Conservation (phyloP, 2,113 vertebrate species). For the Sylvietta virens region DNA sequence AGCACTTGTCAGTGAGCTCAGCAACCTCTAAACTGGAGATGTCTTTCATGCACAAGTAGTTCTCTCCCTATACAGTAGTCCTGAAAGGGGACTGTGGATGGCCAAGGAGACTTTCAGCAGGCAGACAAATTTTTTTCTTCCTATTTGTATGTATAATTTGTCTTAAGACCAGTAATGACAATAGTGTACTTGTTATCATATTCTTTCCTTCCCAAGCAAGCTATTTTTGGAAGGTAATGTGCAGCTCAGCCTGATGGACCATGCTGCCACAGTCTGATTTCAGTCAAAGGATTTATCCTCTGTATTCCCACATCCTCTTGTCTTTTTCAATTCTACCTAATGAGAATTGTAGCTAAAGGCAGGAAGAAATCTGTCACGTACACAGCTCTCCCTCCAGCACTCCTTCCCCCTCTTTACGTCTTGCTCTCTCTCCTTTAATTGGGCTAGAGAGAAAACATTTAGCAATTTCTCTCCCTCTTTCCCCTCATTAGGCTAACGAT, state of each 20-base stretch:
- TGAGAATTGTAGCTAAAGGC: not conserved
- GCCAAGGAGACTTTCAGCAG: not conserved
- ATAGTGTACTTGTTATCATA: not conserved
- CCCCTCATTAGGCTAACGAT: conserved; percentile 39
- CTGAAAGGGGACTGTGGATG: not conserved
- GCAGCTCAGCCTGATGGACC: not conserved
- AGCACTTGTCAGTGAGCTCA: not conserved
- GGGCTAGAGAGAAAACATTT: conserved; percentile 45
- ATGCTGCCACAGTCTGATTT: not conserved
- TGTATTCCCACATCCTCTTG: not conserved
- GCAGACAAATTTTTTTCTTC: not conserved
- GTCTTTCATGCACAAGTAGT: not conserved
- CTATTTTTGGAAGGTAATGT: not conserved
- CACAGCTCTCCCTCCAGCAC: not conserved
- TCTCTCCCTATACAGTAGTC: not conserved
- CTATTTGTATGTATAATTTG: not conserved
- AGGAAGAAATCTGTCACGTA: not conserved
- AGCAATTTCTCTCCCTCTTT: conserved; percentile 8
- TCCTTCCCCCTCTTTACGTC: not conserved
- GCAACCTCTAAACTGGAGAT: not conserved
- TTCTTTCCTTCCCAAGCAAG: not conserved
- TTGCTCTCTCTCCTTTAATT: conserved; percentile 29
- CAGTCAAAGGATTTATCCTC: not conserved
- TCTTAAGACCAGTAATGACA: not conserved
- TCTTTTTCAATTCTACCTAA: conserved; percentile 20